Evolutionary conservation across 2,888 invertebrate species (phyloP).

Genomic region (Nudaria mundana): DNA sequence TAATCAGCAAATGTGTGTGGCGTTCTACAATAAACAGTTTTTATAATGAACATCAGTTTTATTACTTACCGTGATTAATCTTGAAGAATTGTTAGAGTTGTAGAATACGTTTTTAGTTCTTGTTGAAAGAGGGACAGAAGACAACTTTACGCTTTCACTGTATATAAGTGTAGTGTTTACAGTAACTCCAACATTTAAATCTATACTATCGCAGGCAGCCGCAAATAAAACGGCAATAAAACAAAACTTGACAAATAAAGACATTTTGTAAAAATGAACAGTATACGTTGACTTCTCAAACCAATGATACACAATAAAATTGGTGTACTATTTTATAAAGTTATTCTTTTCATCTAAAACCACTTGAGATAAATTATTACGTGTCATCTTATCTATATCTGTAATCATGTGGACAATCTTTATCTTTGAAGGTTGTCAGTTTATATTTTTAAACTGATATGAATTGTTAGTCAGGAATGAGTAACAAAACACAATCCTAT

Average conservation of each 20-base stretch:
- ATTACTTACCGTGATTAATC: background rate
- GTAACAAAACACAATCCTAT: no score
- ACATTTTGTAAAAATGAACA: background rate
- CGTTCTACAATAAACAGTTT: no score
- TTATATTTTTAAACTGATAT: no score
- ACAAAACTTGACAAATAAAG: background rate
- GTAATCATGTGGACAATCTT: background rate
- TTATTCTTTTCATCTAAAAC: background rate
- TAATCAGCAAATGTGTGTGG: no score
- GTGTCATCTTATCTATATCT: background rate
- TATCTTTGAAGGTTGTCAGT: background rate
- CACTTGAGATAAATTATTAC: background rate
- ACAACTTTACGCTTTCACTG: conserved; percentile 2
- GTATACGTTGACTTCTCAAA: background rate
- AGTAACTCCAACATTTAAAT: background rate
- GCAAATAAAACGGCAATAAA: background rate
- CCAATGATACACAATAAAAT: background rate
- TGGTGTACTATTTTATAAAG: background rate
- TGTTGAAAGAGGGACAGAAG: background rate
- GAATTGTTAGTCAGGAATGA: no score
- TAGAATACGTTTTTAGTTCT: background rate
- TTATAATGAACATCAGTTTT: no score
- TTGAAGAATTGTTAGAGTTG: background rate
- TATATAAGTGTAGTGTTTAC: background rate
- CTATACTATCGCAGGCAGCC: background rate